Evolutionary conservation across 2,797 vertebrate genomes (phyloP).

Genomic region (Peromyscus nudipes): DNA sequence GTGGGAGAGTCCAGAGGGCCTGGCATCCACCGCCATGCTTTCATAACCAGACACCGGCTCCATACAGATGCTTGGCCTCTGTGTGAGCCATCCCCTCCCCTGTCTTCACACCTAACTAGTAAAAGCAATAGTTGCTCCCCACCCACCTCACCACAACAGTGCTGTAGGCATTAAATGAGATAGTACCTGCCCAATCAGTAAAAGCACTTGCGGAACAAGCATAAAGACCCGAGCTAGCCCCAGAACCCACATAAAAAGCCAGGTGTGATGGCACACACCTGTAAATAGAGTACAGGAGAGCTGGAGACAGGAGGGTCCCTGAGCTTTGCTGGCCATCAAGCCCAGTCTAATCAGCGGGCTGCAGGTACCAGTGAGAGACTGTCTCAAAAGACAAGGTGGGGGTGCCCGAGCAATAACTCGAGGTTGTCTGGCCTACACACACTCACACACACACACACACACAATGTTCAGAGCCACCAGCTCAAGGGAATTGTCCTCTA

Average conservation of each 20-base stretch:
- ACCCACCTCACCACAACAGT: rapidly evolving
- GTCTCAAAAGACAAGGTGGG: neutral
- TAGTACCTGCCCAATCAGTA: rapidly evolving
- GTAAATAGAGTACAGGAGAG: neutral
- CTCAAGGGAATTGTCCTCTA: too few relatives aligned
- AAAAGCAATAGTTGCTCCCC: rapidly evolving
- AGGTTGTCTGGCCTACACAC: neutral
- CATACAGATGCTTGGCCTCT: neutral
- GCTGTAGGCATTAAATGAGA: rapidly evolving
- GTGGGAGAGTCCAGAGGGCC: neutral
- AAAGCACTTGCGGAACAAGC: too few relatives aligned
- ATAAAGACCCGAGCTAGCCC: neutral
- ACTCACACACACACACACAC: neutral
- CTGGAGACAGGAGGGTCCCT: neutral
- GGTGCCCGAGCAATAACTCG: neutral
- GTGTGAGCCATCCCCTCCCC: neutral
- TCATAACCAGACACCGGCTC: rapidly evolving
- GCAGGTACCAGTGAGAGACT: neutral
- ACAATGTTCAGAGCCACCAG: neutral
- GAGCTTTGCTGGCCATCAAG: neutral
- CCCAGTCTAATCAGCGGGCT: neutral
- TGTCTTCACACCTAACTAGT: rapidly evolving
- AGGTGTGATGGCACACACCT: neutral
- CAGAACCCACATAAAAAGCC: neutral
- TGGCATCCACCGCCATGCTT: too few relatives aligned